These are phyloP conservation scores for Sminthurinus aureus DNA, from an alignment of 2,888 invertebrate genomes.

Conservation along the genomic window DNA sequence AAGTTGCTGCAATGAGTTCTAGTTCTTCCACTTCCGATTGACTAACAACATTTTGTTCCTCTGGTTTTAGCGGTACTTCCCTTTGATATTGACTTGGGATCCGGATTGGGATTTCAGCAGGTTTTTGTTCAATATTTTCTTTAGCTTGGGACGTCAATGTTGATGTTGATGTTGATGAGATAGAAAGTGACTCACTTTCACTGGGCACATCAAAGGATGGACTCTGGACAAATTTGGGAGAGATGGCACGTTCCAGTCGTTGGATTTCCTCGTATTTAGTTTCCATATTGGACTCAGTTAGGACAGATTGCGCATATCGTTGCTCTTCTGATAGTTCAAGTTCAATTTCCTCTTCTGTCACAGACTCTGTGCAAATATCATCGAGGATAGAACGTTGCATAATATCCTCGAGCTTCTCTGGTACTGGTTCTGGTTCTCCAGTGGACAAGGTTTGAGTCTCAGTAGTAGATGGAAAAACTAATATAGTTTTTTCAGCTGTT, in stretches of 20 bases:
- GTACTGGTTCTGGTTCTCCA: neutral
- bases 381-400: neutral
- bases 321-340: neutral
- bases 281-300: constrained; percentile 26
- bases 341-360: neutral
- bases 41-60: neutral
- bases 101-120: neutral
- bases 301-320: constrained; percentile 27
- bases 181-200: neutral
- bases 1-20: neutral
- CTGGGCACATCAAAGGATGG: no score
- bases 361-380: neutral
- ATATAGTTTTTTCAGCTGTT: no score
- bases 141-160: neutral
- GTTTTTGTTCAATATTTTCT: neutral
- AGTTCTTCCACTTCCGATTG: no score
- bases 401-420: neutral
- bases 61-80: neutral
- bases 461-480: neutral
- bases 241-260: constrained; percentile 31
- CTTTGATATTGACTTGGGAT: no score
- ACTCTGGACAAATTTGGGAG: constrained; percentile 11
- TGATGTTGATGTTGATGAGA: neutral
- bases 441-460: neutral
- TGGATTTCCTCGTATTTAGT: constrained; percentile 22